phyloP scores from a whole-genome alignment of 2,888 invertebrate species.

The Orthonychiurus folsomi region DNA sequence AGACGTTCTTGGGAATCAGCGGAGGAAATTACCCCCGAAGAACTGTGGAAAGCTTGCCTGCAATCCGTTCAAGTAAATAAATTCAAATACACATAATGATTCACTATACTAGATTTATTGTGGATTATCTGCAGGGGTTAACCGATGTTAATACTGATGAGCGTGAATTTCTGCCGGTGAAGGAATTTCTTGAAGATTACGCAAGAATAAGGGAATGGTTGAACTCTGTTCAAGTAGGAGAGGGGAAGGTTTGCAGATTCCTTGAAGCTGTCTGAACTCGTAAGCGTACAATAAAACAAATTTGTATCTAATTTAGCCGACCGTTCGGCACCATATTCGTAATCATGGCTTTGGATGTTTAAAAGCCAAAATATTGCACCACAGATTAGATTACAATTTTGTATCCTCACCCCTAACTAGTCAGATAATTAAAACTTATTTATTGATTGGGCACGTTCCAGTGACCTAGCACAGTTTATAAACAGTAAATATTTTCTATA shows the following conservation, averaged over 20 bases:
- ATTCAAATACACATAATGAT: neutral
- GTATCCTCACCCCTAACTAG: no score
- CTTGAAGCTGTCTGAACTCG: conserved; percentile 27
- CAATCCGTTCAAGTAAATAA: conserved; percentile 31
- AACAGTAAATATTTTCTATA: no score
- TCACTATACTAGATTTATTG: conserved; percentile 7
- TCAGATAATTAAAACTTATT: no score
- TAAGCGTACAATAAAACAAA: no score
- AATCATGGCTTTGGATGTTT: no score
- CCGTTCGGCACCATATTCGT: no score
- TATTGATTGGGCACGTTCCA: no score
- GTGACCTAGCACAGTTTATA: no score
- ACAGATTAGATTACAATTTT: no score
- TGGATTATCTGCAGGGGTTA: conserved; percentile 15
- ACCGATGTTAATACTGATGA: conserved; percentile 29
- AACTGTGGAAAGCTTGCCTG: conserved; percentile 33
- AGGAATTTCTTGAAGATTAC: conserved; percentile 36
- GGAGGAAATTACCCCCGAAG: conserved; percentile 33
- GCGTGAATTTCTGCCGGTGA: conserved; percentile 20
- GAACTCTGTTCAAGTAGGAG: conserved; percentile 31
- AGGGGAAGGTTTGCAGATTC: conserved; percentile 33
- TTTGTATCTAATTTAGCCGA: neutral
- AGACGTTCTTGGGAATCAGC: conserved; percentile 37
- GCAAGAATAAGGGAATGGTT: conserved; percentile 34
- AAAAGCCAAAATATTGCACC: no score